phyloP scores from a whole-genome alignment of 2,797 vertebrate species.

The Siniperca obscura region DNA sequence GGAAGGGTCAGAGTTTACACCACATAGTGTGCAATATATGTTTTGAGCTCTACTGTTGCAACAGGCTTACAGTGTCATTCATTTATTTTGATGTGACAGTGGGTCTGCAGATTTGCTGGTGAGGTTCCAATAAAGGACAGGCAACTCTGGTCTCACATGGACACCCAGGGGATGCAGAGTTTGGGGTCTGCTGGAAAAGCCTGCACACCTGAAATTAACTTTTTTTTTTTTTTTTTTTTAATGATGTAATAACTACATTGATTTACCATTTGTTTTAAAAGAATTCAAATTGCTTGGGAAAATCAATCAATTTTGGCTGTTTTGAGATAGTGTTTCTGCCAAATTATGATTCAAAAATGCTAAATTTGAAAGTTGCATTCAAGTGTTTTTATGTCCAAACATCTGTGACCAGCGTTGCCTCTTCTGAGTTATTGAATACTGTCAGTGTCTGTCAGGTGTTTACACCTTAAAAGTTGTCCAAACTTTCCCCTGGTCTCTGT shows the following conservation, averaged over 20 bases:
- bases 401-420: constrained; percentile 77
- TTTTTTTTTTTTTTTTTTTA: background rate
- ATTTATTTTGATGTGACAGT: constrained; percentile 57
- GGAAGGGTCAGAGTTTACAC: constrained; percentile 87
- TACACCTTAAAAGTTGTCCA: constrained; percentile 54
- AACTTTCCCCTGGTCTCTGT: constrained; percentile 56
- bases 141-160: constrained; percentile 75
- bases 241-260: background rate
- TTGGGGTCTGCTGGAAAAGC: constrained; percentile 12
- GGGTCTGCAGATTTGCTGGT: constrained; percentile 50
- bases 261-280: background rate
- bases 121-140: constrained; percentile 66
- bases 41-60: constrained; percentile 54
- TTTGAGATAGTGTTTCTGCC: background rate
- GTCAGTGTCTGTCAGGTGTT: constrained; percentile 65
- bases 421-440: constrained; percentile 58
- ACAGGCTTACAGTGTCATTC: constrained; percentile 43
- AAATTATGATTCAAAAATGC: background rate
- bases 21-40: constrained; percentile 72
- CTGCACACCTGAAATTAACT: background rate
- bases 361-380: background rate
- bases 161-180: constrained; percentile 25
- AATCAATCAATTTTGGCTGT: background rate
- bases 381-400: constrained; percentile 10
- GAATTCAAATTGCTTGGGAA: background rate